A percentile compares a stretch with the other conserved stretches of the same genome.
phyloP scores from a whole-genome alignment of 37 sponge, comb jelly and placozoan genomes.

The Dysidea cf. avara region DNA sequence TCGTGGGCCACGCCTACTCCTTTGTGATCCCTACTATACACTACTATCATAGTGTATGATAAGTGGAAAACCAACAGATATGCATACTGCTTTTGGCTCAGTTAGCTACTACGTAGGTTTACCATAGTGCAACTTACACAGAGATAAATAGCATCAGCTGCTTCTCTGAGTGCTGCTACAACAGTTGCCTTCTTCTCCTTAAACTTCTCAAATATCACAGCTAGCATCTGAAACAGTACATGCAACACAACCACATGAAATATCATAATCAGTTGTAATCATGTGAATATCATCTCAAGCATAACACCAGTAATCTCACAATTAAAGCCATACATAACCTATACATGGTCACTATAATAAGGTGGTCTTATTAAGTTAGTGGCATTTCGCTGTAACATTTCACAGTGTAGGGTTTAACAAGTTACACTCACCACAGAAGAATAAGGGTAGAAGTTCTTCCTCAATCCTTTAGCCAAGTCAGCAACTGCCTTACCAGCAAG shows the following conservation, averaged over 20 bases:
- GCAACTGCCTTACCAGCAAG: conserved; percentile 82
- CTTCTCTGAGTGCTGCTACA: conserved; percentile 82
- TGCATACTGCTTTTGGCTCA: not conserved
- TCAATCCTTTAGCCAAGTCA: conserved; percentile 85
- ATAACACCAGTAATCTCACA: too few relatives aligned
- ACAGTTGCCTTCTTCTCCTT: conserved; percentile 95
- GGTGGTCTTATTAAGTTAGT: too few relatives aligned
- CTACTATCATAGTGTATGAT: too few relatives aligned
- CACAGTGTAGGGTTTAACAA: too few relatives aligned
- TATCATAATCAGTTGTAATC: too few relatives aligned
- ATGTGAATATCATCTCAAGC: too few relatives aligned
- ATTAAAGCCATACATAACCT: too few relatives aligned
- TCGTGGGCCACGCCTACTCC: too few relatives aligned
- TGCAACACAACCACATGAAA: too few relatives aligned
- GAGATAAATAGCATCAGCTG: conserved; percentile 76
- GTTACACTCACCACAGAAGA: conserved; percentile 20
- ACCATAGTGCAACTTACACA: conserved; percentile 69
- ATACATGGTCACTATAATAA: too few relatives aligned
- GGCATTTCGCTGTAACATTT: too few relatives aligned
- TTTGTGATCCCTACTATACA: too few relatives aligned
- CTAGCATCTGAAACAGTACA: conserved; percentile 46
- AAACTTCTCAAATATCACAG: conserved; percentile 83
- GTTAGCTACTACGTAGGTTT: not conserved
- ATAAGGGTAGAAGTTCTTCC: conserved; percentile 50
- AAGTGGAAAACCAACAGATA: not conserved